A percentile compares a stretch with the other conserved stretches of the same genome.
Conservation (phyloP, 2,888 invertebrate genomes). For the Pediacus dermestoides region DNA sequence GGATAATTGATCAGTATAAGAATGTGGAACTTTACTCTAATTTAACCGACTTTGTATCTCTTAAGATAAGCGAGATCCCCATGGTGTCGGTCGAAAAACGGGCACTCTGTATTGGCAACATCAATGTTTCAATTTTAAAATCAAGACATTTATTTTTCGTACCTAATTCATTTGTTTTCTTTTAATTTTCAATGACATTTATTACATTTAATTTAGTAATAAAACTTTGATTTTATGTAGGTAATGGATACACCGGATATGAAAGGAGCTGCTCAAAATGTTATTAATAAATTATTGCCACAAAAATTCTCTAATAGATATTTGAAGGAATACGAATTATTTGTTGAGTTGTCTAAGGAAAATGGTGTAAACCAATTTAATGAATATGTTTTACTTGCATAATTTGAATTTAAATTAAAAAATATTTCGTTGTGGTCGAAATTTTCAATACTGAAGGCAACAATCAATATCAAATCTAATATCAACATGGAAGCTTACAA, state of each 20-base stretch:
- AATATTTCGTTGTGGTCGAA: conserved; percentile 12
- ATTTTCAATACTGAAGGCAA: conserved; percentile 15
- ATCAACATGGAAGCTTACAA: conserved; percentile 8
- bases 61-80: no score
- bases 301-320: conserved; percentile 6
- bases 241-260: conserved; percentile 8
- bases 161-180: no score
- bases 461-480: conserved; percentile 10
- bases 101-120: no score
- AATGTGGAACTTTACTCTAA: no score
- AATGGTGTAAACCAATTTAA: conserved; percentile 6
- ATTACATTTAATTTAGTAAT: no score
- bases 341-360: conserved; percentile 6
- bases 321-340: conserved; percentile 10
- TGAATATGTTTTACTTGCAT: conserved; percentile 12
- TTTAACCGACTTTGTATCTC: no score
- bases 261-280: conserved; percentile 5
- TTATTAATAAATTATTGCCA: conserved; percentile 3
- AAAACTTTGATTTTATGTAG: no score
- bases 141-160: no score
- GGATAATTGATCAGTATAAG: no score
- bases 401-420: conserved; percentile 9
- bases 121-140: no score
- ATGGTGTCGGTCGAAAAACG: no score
- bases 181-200: no score